phyloP scores from a whole-genome alignment of 2,888 invertebrate species.

The Meghimatium bilineatum region DNA sequence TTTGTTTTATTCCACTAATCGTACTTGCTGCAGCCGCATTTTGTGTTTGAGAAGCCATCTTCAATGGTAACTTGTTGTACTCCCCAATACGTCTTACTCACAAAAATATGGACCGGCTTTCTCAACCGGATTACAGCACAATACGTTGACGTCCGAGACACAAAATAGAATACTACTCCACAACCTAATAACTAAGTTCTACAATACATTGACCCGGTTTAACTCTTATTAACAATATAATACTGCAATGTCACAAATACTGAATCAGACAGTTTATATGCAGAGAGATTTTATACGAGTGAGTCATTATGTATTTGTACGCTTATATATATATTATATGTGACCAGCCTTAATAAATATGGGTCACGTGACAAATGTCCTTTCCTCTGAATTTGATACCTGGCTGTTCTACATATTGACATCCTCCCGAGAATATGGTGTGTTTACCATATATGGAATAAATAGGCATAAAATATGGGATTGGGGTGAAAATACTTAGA shows the following conservation, averaged over 20 bases:
- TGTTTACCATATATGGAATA: constrained; percentile 39
- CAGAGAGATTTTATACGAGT: background rate
- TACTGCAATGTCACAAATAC: background rate
- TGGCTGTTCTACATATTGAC: constrained; percentile 35
- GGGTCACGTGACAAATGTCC: constrained; percentile 46
- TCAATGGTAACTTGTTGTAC: constrained; percentile 16
- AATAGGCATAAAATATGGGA: background rate
- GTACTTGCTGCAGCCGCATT: constrained; percentile 80
- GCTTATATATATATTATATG: constrained; percentile 21
- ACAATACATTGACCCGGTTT: background rate
- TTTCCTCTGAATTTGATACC: constrained; percentile 20
- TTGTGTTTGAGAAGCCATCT: constrained; percentile 45
- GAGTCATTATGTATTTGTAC: constrained; percentile 41
- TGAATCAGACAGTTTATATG: background rate
- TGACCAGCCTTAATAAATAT: background rate
- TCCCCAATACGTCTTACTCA: background rate
- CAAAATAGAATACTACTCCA: constrained; percentile 15
- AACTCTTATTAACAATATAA: background rate
- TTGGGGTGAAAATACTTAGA: background rate
- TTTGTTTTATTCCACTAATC: constrained; percentile 98
- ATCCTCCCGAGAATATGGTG: background rate
- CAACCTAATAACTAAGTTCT: background rate
- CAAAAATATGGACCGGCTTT: constrained; percentile 49
- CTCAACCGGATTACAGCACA: constrained; percentile 19
- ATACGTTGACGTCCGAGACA: constrained; percentile 28